Evolutionary conservation across 2,888 invertebrate genomes (phyloP), one percentile per base, ranked within the genome.

Genomic region (Cataglyphis albicans): DNA sequence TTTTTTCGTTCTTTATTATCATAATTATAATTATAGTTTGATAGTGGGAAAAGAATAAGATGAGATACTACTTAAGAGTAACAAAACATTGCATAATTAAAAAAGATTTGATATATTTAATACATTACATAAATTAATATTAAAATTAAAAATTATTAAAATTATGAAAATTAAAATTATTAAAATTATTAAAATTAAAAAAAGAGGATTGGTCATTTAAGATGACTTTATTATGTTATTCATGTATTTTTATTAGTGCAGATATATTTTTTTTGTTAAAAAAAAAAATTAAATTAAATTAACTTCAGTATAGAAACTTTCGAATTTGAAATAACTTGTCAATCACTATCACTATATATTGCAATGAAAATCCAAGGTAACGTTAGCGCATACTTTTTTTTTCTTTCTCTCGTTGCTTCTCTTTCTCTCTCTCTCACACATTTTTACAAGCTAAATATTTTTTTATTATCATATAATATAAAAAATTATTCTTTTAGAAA

Each of bases 1-100:
- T n/a, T 59, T 72, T 72, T 57, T 12, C 7, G 7, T 38, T 15
- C 7, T 32, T 63, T 5, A 61, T 61, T 74, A 63, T 41, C 41
- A 59, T 41, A 73, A 41, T 21, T 5, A n/a, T 21, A 41, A 29
- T 0, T 41, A 32, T 21, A 1, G 44, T 61, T 32, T 5, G 1
- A 44, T 10, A 9, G 18, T 15, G 2, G 9, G 21, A 21, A 52
- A 70, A 3, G 7, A 38, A 70, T 32, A 6, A 6, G 38, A 65
- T 4, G n/a, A 68, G 4, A 35, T n/a, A n/a, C 0, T 1, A 7
- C 12, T 65, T 52, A 48, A 32, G 12, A 67, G 15, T 44, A 44
- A 68, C 7, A 10, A 2, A 41, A 44, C 3, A n/a, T 48, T 29
- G 4, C 29, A 18, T 2, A n/a, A 29, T 48, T 65, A 65, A 65